Evolutionary conservation across 2,113 vertebrate species (phyloP).

Genomic region (Archocentrus centrarchus): DNA sequence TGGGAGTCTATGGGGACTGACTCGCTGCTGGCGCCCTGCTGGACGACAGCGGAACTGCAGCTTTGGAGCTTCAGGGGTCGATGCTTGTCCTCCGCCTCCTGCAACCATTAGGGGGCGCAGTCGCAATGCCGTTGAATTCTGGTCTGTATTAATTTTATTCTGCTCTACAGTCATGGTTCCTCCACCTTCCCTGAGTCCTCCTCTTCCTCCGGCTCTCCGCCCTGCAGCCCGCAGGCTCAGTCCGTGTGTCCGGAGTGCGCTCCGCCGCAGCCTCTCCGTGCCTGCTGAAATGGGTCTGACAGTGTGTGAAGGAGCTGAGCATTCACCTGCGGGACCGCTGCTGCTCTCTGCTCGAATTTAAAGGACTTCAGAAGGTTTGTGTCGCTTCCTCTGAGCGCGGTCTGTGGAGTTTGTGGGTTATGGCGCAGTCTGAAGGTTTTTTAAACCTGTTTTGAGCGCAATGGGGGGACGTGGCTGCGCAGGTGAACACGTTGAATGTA

Average conservation of each 20-base stretch:
- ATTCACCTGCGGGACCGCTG: background rate
- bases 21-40: background rate
- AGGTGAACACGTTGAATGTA: background rate
- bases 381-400: background rate
- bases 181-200: background rate
- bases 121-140: background rate
- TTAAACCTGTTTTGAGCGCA: background rate
- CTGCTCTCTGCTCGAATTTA: background rate
- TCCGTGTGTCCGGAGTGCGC: background rate
- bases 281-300: background rate
- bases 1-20: background rate
- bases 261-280: background rate
- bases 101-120: background rate
- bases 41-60: background rate
- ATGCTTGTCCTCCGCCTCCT: too few species aligned
- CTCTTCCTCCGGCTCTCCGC: background rate
- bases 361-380: background rate
- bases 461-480: background rate
- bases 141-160: background rate
- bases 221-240: conserved; percentile 3
- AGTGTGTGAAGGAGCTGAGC: background rate
- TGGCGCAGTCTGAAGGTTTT: background rate
- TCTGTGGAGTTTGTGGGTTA: background rate
- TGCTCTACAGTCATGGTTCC: background rate
- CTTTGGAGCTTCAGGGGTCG: background rate